Conservation (phyloP, 2,113 vertebrate genomes). For the Glareola pratincola region DNA sequence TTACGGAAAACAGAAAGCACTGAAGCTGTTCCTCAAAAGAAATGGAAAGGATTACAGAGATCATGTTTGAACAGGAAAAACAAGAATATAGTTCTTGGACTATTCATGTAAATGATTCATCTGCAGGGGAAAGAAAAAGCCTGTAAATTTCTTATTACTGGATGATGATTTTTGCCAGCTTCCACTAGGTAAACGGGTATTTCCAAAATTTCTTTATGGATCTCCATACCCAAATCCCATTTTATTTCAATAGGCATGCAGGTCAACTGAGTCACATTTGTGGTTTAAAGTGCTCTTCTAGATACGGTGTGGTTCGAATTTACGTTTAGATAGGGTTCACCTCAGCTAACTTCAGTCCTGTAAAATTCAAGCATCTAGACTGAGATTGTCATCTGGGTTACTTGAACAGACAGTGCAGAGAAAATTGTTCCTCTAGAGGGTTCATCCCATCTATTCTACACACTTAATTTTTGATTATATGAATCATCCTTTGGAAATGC, state of each 20-base stretch:
- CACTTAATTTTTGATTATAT: background rate
- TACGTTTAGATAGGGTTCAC: background rate
- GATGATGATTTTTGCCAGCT: background rate
- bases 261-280: background rate
- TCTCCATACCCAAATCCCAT: background rate
- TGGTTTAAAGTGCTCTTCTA: background rate
- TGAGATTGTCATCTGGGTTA: background rate
- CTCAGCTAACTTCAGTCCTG: background rate
- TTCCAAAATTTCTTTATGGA: background rate
- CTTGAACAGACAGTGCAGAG: conserved; percentile 13
- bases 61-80: background rate
- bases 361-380: conserved; percentile 1
- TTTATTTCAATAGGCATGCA: background rate
- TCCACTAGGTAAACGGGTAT: background rate
- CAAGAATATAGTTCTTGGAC: background rate
- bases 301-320: background rate
- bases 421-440: conserved; percentile 8
- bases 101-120: background rate
- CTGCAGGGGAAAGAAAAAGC: rapidly evolving
- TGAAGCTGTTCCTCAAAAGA: background rate
- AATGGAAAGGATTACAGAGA: background rate
- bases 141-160: background rate
- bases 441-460: background rate
- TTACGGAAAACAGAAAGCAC: background rate
- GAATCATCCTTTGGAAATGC: background rate